Conservation (phyloP, 2,113 vertebrate genomes). For the Agapornis roseicollis region DNA sequence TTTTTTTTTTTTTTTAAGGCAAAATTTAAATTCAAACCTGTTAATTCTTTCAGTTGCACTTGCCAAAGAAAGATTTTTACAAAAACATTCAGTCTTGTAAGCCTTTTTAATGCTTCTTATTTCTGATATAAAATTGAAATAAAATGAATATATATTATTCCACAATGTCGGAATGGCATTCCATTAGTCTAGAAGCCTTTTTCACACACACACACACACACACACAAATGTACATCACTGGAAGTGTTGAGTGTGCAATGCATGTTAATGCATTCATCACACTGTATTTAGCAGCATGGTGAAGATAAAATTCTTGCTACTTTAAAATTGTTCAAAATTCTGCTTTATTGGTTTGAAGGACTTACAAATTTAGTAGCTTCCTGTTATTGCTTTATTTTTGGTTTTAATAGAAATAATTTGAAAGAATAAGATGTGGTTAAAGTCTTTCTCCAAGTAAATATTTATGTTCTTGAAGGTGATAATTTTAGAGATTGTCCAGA, state of each 20-base stretch:
- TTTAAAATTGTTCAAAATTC: neutral
- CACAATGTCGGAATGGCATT: neutral
- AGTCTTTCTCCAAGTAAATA: neutral
- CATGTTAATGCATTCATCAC: neutral
- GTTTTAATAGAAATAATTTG: neutral
- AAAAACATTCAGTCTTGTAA: neutral
- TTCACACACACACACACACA: neutral
- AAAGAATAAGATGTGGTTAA: neutral
- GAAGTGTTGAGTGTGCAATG: neutral
- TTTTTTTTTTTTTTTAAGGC: neutral
- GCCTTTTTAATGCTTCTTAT: neutral
- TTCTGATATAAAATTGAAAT: neutral
- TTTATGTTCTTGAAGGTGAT: too few species aligned
- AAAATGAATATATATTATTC: neutral
- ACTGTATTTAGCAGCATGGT: neutral
- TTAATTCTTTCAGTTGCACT: neutral
- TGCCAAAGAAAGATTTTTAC: neutral
- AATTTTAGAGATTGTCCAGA: neutral
- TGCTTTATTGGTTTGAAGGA: neutral
- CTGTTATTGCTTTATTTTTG: neutral
- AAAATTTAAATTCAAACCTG: neutral
- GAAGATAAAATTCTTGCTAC: neutral
- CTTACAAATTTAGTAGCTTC: neutral
- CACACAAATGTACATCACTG: neutral
- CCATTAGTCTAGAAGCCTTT: neutral